Base-by-base conservation (phyloP, 92 coral and sea anemone species). In the Siderastrea siderea region DNA sequence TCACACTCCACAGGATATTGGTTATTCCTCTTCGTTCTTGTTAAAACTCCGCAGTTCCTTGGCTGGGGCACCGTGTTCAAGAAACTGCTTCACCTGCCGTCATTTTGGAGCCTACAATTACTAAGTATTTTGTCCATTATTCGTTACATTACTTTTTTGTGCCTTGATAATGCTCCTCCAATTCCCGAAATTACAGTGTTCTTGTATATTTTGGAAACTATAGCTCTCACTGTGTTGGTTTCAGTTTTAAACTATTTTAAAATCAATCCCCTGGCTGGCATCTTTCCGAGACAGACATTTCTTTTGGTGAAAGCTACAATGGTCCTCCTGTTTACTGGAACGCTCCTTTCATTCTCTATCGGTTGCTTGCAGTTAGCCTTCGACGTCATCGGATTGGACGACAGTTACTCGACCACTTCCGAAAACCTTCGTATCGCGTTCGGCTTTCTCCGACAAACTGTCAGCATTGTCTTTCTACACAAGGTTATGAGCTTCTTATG, bases 311-410 rank as follows among this genome's bases (percentile, higher is more conserved):
- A 86, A 71, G 16, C 65, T 50, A 86, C 90, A 6, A 46, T 86
- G 1, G 70, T 70, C 14, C 44, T 53, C 15, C 72, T 86, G 47
- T 71, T 78, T 47, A 26, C 68, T 13, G 90, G 80, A n/a, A 58
- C 79, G 38, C 53, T 63, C 47, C 7, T 78, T 1, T 8, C 72
- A 1, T 79, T 75, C 52, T 15, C 71, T 7, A 81, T 86, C 13
- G 90, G 90, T 0, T 68, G 58, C 38, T 47, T 86, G 53, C 90
- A 86, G 61, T 60, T 86, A 47, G 90, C 90, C 26, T 86, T 86
- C 84, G 62, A 78, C 14, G 84, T 86, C 63, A 78, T 70, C 53
- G 90, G 90, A 0, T 26, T 86, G 1, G 85, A 69, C 66, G 84
- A 60, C 61, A 74, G n/a, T 49, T 55, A 50, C 14, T 58, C 77